Percentiles rank a stretch among this genome's conserved stretches.
These are phyloP conservation scores for Vesta saturnalis DNA, from an alignment of 2,888 invertebrate genomes.

Conservation along the genomic window DNA sequence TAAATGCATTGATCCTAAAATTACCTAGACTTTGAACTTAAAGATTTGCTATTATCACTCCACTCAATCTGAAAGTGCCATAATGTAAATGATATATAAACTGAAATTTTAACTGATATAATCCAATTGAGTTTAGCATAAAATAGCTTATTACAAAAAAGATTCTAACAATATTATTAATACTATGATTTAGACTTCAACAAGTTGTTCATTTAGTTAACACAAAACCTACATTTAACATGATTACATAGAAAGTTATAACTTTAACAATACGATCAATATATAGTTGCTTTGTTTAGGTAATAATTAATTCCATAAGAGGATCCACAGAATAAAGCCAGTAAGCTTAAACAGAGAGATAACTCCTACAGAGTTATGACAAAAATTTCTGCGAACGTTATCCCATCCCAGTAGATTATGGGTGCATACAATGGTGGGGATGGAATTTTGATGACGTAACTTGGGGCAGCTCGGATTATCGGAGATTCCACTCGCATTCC, in stretches of 20 bases:
- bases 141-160: not conserved
- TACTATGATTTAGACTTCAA: not conserved
- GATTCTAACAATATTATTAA: not conserved
- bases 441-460: constrained; percentile 57
- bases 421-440: constrained; percentile 38
- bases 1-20: too few species aligned
- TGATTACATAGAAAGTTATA: not conserved
- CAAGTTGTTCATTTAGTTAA: not conserved
- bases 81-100: too few species aligned
- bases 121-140: too few species aligned
- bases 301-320: constrained; percentile 29
- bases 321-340: constrained; percentile 26
- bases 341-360: constrained; percentile 34
- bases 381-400: constrained; percentile 37
- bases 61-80: too few species aligned
- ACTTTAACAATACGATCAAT: constrained; percentile 1
- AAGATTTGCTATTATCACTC: too few species aligned
- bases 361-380: constrained; percentile 39
- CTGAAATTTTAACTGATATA: too few species aligned
- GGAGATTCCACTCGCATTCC: constrained; percentile 58
- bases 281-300: constrained; percentile 9
- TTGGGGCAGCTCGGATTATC: constrained; percentile 57
- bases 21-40: too few species aligned
- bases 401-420: constrained; percentile 33
- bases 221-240: not conserved